phyloP scores from a whole-genome alignment of 2,888 invertebrate species.

The Calameuta pallipes region DNA sequence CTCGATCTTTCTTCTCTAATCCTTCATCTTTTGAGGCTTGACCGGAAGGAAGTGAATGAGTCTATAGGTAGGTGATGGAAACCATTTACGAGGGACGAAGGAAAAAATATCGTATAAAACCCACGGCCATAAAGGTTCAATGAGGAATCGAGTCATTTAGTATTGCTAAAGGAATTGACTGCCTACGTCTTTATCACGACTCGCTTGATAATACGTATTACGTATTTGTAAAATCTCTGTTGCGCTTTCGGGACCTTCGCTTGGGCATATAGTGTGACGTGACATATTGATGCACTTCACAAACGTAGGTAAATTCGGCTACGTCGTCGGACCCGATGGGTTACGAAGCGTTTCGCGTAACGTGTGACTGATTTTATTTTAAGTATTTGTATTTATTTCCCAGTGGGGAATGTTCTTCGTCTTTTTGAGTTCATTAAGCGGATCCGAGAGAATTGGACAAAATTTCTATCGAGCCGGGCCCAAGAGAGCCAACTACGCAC shows the following conservation, averaged over 20 bases:
- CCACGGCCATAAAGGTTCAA: neutral
- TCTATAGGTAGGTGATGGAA: neutral
- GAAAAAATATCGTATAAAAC: neutral
- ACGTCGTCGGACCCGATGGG: no score
- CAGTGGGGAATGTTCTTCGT: no score
- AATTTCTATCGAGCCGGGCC: no score
- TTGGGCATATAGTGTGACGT: no score
- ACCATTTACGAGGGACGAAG: neutral
- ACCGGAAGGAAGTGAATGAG: neutral
- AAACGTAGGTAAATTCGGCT: no score
- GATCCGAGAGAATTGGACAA: no score
- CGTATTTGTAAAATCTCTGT: neutral
- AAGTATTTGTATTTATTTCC: no score
- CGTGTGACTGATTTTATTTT: no score
- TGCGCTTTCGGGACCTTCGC: neutral
- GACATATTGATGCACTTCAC: no score
- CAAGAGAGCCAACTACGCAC: no score
- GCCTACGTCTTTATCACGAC: neutral
- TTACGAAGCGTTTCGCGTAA: no score
- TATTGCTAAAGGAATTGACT: neutral
- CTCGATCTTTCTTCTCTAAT: neutral
- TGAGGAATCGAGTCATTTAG: neutral
- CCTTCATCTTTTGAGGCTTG: neutral
- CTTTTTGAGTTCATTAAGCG: no score
- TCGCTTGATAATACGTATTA: neutral